Evolutionary conservation across 2,797 vertebrate species (phyloP).

Genomic region (Cottoperca gobio): DNA sequence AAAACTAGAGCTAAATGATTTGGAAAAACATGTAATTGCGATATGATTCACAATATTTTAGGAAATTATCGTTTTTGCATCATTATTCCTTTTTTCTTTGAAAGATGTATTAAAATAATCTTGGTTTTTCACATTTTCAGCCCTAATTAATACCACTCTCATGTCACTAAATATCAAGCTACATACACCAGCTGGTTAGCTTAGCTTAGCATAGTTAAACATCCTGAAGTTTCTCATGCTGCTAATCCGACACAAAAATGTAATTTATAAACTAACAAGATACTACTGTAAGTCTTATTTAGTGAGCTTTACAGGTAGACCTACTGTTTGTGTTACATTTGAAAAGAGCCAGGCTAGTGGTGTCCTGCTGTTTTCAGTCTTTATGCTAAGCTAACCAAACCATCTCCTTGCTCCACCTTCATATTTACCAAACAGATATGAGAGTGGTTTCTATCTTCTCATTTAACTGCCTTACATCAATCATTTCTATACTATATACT

Average conservation of each 20-base stretch:
- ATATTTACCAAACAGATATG: too few relatives aligned
- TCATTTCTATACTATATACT: neutral
- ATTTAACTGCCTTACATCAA: neutral
- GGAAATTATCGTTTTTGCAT: too few relatives aligned
- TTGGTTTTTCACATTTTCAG: too few relatives aligned
- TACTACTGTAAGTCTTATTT: too few relatives aligned
- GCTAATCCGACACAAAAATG: too few relatives aligned
- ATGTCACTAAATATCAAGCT: neutral
- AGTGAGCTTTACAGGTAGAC: too few relatives aligned
- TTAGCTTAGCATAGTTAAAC: neutral
- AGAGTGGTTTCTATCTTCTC: neutral
- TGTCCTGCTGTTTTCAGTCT: neutral
- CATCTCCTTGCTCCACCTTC: neutral
- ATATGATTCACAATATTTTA: too few relatives aligned
- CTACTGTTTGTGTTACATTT: neutral
- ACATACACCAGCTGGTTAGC: neutral
- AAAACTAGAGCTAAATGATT: too few relatives aligned
- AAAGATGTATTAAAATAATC: too few relatives aligned
- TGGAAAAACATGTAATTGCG: too few relatives aligned
- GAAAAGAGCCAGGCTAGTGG: neutral
- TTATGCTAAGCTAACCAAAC: neutral
- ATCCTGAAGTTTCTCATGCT: neutral
- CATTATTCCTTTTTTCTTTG: too few relatives aligned
- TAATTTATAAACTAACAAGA: neutral
- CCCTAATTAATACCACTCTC: neutral